Conservation (phyloP, 2,113 vertebrate genomes). For the Neopipo cinnamomea region DNA sequence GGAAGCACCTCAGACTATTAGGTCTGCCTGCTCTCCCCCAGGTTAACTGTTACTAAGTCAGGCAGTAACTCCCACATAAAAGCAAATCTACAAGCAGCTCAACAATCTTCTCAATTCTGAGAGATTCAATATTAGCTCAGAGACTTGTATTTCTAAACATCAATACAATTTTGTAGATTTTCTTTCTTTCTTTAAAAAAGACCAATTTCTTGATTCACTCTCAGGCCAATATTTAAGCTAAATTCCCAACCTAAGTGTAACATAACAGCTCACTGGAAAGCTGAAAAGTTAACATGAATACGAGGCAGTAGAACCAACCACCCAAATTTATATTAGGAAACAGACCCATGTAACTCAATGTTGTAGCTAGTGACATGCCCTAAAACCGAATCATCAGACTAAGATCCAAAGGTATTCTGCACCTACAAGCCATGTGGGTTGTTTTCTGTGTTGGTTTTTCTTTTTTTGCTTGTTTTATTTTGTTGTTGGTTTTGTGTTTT, state of each 20-base stretch:
- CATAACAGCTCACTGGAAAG: neutral
- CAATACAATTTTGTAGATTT: neutral
- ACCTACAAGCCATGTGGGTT: neutral
- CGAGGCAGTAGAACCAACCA: neutral
- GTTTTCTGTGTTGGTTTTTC: neutral
- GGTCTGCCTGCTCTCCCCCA: neutral
- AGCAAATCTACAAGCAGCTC: neutral
- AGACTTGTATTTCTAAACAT: neutral
- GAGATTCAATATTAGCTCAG: neutral
- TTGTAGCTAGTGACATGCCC: neutral
- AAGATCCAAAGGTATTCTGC: neutral
- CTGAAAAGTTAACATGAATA: neutral
- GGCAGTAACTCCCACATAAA: neutral
- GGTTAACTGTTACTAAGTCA: neutral
- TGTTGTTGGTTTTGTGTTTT: neutral
- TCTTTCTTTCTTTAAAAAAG: neutral
- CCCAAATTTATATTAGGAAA: neutral
- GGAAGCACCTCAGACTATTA: neutral
- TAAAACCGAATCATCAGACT: neutral
- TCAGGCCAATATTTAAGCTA: neutral
- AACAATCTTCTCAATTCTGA: neutral
- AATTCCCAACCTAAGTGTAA: neutral
- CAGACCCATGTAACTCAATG: rapidly evolving
- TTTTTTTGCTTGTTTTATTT: neutral
- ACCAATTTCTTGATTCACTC: neutral